Conservation (phyloP, 2,113 vertebrate species). For the Jacana jacana region DNA sequence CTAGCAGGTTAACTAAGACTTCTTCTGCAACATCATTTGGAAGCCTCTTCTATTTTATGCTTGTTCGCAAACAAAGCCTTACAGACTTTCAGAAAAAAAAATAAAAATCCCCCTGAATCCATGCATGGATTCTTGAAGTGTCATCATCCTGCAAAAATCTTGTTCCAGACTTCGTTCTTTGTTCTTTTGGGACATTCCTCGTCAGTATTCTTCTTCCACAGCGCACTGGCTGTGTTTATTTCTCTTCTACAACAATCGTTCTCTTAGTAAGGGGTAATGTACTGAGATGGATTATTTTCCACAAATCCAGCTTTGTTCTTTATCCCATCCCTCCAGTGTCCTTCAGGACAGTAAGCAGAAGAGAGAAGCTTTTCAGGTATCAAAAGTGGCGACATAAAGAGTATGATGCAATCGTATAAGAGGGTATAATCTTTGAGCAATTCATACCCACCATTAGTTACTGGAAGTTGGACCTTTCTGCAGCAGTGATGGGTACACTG, state of each 20-base stretch:
- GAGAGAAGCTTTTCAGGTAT: slow-evolving; percentile 52
- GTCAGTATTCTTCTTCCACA: slow-evolving; percentile 23
- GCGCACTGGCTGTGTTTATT: slow-evolving; percentile 29
- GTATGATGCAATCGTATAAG: background rate
- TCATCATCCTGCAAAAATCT: slow-evolving; percentile 43
- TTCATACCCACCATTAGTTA: background rate
- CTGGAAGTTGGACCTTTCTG: background rate
- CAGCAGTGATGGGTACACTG: background rate
- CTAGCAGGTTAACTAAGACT: background rate
- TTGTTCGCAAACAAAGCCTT: background rate
- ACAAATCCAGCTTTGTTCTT: slow-evolving; percentile 63
- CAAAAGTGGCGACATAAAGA: slow-evolving; percentile 6
- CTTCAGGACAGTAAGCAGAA: slow-evolving; percentile 31
- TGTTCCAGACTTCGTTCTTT: background rate
- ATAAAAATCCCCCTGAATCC: background rate
- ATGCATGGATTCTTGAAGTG: background rate
- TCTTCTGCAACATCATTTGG: background rate
- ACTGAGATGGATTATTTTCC: slow-evolving; percentile 52
- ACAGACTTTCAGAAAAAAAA: background rate
- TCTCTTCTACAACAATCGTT: background rate
- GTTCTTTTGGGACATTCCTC: background rate
- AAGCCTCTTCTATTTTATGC: background rate
- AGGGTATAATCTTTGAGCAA: background rate
- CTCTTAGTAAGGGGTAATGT: slow-evolving; percentile 2
- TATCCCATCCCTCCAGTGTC: slow-evolving; percentile 9